Percentiles rank a stretch among this genome's conserved stretches.
Evolutionary conservation across 2,113 vertebrate genomes (phyloP).

Genomic region (Lepus europaeus): DNA sequence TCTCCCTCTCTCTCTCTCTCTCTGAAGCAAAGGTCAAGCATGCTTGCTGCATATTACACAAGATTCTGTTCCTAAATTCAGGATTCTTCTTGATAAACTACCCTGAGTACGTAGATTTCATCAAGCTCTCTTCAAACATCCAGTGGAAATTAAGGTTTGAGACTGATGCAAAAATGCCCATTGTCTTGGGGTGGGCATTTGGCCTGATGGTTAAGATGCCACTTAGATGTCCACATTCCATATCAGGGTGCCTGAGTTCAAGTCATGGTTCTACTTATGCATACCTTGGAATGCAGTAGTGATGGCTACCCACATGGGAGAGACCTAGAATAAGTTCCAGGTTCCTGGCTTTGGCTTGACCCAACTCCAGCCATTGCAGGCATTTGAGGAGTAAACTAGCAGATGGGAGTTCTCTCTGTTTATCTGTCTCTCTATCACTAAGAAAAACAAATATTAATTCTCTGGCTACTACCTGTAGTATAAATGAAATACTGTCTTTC

Average conservation of each 20-base stretch:
- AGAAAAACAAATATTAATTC: not conserved
- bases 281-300: too few relatives aligned
- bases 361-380: too few relatives aligned
- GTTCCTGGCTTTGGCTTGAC: too few relatives aligned
- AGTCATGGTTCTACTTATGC: too few relatives aligned
- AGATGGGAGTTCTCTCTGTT: too few relatives aligned
- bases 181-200: not conserved
- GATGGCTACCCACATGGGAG: too few relatives aligned
- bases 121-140: not conserved
- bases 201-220: too few relatives aligned
- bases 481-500: not conserved
- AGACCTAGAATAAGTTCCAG: too few relatives aligned
- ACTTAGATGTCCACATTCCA: too few relatives aligned
- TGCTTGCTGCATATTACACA: not conserved
- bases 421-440: too few relatives aligned
- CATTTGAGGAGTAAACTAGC: too few relatives aligned
- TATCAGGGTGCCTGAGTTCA: too few relatives aligned
- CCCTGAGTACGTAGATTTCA: not conserved
- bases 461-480: not conserved
- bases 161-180: not conserved
- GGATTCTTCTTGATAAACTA: conserved; percentile 9
- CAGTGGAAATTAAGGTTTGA: not conserved
- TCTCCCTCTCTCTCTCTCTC: not conserved
- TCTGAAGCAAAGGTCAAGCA: conserved; percentile 41
- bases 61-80: not conserved